A percentile compares a stretch with the other conserved stretches of the same genome.
Conservation (phyloP, 2,113 vertebrate species). For the Alosa alosa region DNA sequence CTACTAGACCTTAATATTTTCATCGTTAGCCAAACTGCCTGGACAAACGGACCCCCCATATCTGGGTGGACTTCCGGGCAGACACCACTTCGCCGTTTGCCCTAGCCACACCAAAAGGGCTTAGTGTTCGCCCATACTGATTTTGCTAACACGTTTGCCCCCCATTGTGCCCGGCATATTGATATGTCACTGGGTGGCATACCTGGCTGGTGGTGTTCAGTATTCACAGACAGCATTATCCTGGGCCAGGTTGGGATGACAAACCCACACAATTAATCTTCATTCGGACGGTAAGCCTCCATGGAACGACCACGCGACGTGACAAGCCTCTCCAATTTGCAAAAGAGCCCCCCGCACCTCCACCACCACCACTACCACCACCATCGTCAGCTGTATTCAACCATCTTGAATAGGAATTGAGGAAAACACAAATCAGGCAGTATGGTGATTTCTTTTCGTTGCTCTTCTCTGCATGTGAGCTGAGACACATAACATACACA, state of each 20-base stretch:
- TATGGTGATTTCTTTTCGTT: not conserved
- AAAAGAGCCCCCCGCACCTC: not conserved
- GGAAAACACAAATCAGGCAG: not conserved
- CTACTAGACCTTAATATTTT: not conserved
- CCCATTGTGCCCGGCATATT: not conserved
- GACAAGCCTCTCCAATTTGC: not conserved
- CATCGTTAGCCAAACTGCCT: not conserved
- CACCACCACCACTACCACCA: not conserved
- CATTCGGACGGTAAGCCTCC: not conserved
- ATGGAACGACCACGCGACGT: not conserved
- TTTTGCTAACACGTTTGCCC: not conserved
- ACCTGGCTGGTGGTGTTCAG: not conserved
- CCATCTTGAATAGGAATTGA: not conserved
- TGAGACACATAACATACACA: not conserved
- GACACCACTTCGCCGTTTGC: not conserved
- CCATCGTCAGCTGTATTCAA: not conserved
- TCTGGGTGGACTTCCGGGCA: not conserved
- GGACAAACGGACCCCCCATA: not conserved
- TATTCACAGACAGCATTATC: not conserved
- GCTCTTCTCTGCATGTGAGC: not conserved
- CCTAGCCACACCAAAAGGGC: not conserved
- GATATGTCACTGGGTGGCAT: not conserved
- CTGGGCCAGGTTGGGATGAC: not conserved
- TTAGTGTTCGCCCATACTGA: not conserved
- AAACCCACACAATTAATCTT: not conserved